Evolutionary conservation across 1,140 invertebrate genomes (phyloP), one percentile per base, ranked within the genome.

Genomic region (Scaptomyza hsui): DNA sequence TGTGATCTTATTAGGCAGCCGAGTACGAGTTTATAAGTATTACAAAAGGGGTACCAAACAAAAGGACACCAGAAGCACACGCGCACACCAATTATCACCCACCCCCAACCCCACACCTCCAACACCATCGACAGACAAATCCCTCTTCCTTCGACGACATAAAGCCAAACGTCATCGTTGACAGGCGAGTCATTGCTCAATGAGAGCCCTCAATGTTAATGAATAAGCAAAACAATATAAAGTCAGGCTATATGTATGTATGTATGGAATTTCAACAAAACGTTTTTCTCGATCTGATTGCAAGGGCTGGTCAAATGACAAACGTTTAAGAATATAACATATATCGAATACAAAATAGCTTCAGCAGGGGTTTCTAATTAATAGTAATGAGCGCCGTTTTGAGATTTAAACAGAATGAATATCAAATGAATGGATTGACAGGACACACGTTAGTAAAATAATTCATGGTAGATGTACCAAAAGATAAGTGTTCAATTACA

Each of bases 111-210:
- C 72, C 65, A 69, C 67, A 60, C 67, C 67, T 49, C n/a, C n/a
- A n/a, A n/a, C n/a, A n/a, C n/a, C n/a, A 48, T 48, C 49, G 9
- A 29, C 26, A 7, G n/a, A 47, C 29, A 13, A 62, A 21, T 4
- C 9, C 24, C 67, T 56, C 70, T 35, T 29, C n/a, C 35, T 26
- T 16, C 44, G 21, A 16, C 29, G 4, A 35, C 68, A 74, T 67
- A 85, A 82, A 85, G 69, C 64, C 73, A 85, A 85, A 80, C 47
- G 81, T 86, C 81, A 86, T 86, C 63, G 82, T 48, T 81, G 81
- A 81, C 77, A 86, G 82, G 61, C 59, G 41, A 56, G 81, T 85
- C 82, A 81, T 85, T 85, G 70, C 68, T 55, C 59, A 72, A 51
- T 62, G 64, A 51, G 64, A 24, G 42, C 45, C 35, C 35, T 48